Evolutionary conservation across 64 coral and sea anemone species (phyloP).

Genomic region (Stylophora pistillata): DNA sequence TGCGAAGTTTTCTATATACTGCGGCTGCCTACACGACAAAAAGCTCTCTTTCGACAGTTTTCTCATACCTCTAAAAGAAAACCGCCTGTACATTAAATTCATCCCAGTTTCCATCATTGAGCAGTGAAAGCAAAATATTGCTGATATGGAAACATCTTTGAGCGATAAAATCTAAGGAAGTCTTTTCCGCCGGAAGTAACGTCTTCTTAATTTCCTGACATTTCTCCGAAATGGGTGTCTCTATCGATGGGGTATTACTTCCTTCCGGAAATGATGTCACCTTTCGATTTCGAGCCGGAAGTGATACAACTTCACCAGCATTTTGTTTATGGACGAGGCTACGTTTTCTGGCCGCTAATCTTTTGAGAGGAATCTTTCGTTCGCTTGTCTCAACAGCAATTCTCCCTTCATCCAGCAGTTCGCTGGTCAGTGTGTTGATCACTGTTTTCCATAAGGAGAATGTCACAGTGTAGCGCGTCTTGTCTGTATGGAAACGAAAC

Average conservation of each 20-base stretch:
- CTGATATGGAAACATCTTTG: background rate
- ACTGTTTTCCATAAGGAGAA: background rate
- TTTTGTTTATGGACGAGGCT: background rate
- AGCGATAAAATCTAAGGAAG: background rate
- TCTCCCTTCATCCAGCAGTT: background rate
- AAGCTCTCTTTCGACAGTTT: too few species aligned
- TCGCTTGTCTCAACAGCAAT: conserved; percentile 13
- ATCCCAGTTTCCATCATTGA: background rate
- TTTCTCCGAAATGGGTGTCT: background rate
- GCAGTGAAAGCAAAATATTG: background rate
- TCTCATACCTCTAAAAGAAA: too few species aligned
- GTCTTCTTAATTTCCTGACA: background rate
- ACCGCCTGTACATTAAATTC: background rate
- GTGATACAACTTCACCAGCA: background rate
- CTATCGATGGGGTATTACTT: background rate
- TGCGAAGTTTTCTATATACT: too few species aligned
- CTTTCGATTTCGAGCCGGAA: background rate
- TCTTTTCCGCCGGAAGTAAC: conserved; percentile 1
- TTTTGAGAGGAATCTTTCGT: background rate
- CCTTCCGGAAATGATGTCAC: background rate
- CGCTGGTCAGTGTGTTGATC: background rate
- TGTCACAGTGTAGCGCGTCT: background rate
- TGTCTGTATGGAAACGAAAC: conserved; percentile 3
- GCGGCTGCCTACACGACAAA: too few species aligned
- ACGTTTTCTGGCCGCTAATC: background rate